Evolutionary conservation across 2,797 vertebrate species (phyloP), one percentile per base, ranked within the genome.

Genomic region (Glossophaga mutica): DNA sequence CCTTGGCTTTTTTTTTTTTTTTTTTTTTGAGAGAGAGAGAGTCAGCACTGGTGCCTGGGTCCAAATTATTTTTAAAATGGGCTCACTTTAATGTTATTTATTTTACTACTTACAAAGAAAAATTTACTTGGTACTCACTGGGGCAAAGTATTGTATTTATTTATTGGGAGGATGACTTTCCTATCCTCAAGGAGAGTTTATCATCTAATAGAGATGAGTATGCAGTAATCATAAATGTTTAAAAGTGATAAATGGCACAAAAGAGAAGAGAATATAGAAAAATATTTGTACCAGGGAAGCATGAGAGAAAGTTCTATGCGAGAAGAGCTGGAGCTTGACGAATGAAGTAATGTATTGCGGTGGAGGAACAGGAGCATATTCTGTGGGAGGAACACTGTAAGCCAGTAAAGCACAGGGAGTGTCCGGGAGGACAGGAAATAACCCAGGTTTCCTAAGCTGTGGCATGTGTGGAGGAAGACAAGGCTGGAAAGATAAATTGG

Each of bases 31-130:
- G 50, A 50, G 16, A 6, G 7, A 32, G 46, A 81, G 42, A 84
- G 82, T 90, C 88, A 92, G 91, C 96, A 94, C 89, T 93, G 89
- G 83, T 95, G 84, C 77, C 85, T 96, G 74, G 73, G 57, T 65
- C 81, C 76, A 86, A 90, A 94, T 85, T 92, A 90, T 87, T 96
- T 96, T 95, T 82, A 21, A 92, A 83, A 87, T 39, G 70, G 39
- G 39, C 3, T 34, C 29, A 29, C 37, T 93, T 81, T 65, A 79
- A 88, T 68, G 19, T 21, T 81, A 52, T 92, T 87, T 74, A 70
- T 93, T 82, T 22, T 9, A 48, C 22, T 44, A 46, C 22, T 68
- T 74, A 73, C 55, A 84, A 50, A 91, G 34, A 46, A 84, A 91
- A 90, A 87, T 37, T 26, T 71, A 34, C 42, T 50, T 82, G 74